Evolutionary conservation across 2,797 vertebrate genomes (phyloP), one percentile per base, ranked within the genome.

Genomic region (Lutjanus campechanus): DNA sequence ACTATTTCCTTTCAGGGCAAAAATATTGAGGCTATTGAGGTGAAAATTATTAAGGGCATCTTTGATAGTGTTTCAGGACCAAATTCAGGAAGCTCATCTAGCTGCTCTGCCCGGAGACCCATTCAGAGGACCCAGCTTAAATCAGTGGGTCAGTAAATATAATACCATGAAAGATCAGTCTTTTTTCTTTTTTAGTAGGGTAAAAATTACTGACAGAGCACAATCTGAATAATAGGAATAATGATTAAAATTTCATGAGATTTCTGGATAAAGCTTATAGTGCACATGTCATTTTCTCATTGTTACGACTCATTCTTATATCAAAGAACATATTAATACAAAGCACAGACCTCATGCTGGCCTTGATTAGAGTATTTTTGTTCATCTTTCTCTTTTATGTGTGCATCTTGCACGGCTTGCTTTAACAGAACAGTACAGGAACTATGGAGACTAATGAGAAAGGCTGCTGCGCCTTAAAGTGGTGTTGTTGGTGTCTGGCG

Each of bases 401-500:
- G 77, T 67, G 73, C 66, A 68, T 88, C 74, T 82, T 61, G 72
- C 81, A 50, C 59, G 0, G n/a, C 73, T 82, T 77, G 72, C 82
- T 88, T 81, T 77, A 86, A 83, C 79, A 67, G 77, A 90, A 76
- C 59, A 73, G 84, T 80, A 77, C 79, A 87, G 78, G 67, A 89
- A 86, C 81, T 85, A 81, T 83, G 72, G 81, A 89, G 88, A 91
- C 88, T 94, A 91, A 91, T 91, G 90, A 92, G 87, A 90, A 83
- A 91, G 89, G 87, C 88, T 91, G 90, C 89, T 86, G 85, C 79
- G 90, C 81, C 88, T 87, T 94, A 93, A 95, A 93, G 92, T 91
- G 91, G 89, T 89, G 86, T 93, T 94, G 93, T 95, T 93, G 89
- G 90, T 94, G 89, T 91, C 92, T 92, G 88, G 91, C 76, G 63